Percentiles rank a stretch among this genome's conserved stretches.
Evolutionary conservation across 2,113 vertebrate species (phyloP).

Genomic region (Ellobius talpinus): DNA sequence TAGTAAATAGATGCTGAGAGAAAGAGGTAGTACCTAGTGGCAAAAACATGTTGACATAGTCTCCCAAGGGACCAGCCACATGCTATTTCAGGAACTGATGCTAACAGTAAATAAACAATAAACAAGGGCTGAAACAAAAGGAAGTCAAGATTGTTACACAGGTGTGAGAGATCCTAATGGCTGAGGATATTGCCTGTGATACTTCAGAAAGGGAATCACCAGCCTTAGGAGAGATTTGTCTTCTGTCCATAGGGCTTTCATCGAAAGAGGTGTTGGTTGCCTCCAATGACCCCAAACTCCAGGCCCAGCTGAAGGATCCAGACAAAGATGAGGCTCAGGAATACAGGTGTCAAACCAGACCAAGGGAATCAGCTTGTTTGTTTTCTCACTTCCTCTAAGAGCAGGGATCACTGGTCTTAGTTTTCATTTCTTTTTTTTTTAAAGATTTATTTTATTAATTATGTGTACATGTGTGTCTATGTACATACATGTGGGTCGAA

Average conservation of each 20-base stretch:
- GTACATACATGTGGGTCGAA: not conserved
- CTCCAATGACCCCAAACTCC: not conserved
- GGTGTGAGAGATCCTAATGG: not conserved
- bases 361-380: not conserved
- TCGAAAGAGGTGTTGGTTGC: not conserved
- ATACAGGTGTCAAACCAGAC: not conserved
- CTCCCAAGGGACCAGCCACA: not conserved
- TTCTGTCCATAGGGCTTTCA: not conserved
- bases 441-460: not conserved
- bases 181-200: not conserved
- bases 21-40: not conserved
- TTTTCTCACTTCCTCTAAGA: slow-evolving; percentile 62
- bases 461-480: not conserved
- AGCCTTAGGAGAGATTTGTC: not conserved
- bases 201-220: not conserved
- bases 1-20: not conserved
- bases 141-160: not conserved
- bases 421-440: slow-evolving; percentile 18
- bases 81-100: not conserved
- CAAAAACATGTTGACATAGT: not conserved
- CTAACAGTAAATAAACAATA: not conserved
- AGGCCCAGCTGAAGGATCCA: not conserved
- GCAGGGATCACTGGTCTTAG: not conserved
- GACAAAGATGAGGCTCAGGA: not conserved
- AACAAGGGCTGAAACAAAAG: not conserved